Base-by-base conservation (phyloP, 2,113 vertebrate species). In the Phalacrocorax aristotelis region DNA sequence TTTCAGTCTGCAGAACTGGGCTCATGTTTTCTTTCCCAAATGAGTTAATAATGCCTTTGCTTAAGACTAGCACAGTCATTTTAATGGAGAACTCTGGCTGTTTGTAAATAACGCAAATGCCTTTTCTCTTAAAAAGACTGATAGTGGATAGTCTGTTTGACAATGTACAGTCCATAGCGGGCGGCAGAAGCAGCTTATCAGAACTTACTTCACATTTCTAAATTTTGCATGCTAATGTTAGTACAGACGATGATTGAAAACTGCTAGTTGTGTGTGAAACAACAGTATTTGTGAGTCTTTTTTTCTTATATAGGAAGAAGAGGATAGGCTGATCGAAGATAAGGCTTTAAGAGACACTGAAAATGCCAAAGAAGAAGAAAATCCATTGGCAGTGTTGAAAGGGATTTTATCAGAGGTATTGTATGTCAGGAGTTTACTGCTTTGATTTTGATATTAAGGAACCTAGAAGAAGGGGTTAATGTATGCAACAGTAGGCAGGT, bases 371-470 rank as follows among this genome's bases (percentile, higher is more conserved):
- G 98, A 98, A 48, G 81, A 72, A 20, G 98, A 99, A 9, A 98
- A 99, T 86, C 99, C 99, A 5, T n/a, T 99, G 87, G 96, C 93
- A 58, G 88, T 98, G 29, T 83, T 99, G 7, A 98, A 97, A 92
- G 89, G 97, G 60, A 97, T 99, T 75, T 98, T 99, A 64, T 80
- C 98, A 58, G 98, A 99, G 99, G 99, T 99, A 98, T 48, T 69
- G n/a, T 77, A 61, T 69, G 86, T 90, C 76, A 97, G 77, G 71
- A 55, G 38, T 58, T 91, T 15, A 30, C 85, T 93, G 71, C 30
- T 92, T 90, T 46, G 26, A 16, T 52, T 68, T 71, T 82, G 32
- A 7, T 66, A 8, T 7, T 34, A 7, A 54, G 38, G 58, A 48
- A 8, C 22, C 15, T 70, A 20, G 29, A 46, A 40, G 25, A 48